These are phyloP conservation scores for Hydrolagus affinis DNA, from an alignment of 2,113 vertebrate genomes.

Conservation along the genomic window DNA sequence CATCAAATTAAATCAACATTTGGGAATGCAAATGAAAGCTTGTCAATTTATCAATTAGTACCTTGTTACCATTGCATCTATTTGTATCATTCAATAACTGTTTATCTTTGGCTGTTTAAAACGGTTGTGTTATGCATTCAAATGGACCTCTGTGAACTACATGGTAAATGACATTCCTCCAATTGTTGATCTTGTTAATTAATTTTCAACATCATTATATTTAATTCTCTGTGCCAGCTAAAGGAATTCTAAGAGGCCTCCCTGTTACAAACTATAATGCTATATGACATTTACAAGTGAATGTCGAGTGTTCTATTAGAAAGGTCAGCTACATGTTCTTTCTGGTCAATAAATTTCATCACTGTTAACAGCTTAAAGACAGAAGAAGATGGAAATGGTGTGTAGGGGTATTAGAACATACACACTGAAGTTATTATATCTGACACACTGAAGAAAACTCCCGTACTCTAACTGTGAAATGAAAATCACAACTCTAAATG, in stretches of 20 bases:
- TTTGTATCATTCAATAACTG: not conserved
- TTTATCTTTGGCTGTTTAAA: not conserved
- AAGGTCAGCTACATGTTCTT: constrained; percentile 25
- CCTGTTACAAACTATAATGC: constrained; percentile 14
- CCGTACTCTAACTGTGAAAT: not conserved
- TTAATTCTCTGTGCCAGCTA: constrained; percentile 6
- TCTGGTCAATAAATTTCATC: constrained; percentile 29
- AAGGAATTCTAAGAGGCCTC: constrained; percentile 26
- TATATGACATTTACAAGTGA: constrained; percentile 30
- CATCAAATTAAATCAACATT: not conserved
- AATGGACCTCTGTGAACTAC: not conserved
- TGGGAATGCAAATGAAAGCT: too few relatives aligned
- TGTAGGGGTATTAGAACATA: not conserved
- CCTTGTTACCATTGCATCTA: not conserved
- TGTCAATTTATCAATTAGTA: not conserved
- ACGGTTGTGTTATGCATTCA: not conserved
- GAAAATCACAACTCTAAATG: not conserved
- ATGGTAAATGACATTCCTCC: constrained; percentile 10
- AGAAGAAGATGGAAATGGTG: not conserved
- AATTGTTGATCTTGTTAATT: constrained; percentile 27
- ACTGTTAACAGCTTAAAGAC: constrained; percentile 27
- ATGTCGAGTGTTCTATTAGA: constrained; percentile 30
- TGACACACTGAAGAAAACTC: not conserved
- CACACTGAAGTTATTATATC: constrained; percentile 10
- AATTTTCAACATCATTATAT: constrained; percentile 15